Evolutionary conservation across 2,888 invertebrate species (phyloP), one percentile per base, ranked within the genome.

Genomic region (Scaptomyza parva): DNA sequence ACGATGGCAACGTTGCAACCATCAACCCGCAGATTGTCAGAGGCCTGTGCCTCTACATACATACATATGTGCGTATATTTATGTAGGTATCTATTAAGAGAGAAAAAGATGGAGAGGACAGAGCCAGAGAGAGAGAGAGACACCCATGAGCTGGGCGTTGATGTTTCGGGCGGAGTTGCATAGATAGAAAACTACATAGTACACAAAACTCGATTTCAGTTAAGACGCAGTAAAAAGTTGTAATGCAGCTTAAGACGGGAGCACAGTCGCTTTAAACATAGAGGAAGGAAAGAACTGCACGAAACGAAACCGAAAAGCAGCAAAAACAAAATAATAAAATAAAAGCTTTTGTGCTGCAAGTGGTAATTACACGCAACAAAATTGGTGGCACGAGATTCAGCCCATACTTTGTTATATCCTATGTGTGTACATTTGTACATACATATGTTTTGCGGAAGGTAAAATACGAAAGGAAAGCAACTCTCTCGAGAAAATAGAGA

Each of bases 151-250:
- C 78, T 78, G 76, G 84, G 86, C 80, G 76, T 83, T 88, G 88
- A 85, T 87, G 87, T 71, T 78, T 83, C 86, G 80, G 81, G 78
- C 71, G 86, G 86, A 88, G 88, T 87, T 85, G 83, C 73, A 71
- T 77, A 86, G 71, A 87, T 85, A 76, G 79, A 85, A 85, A 87
- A 85, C 77, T 73, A 70, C 67, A 82, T 60, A 58, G 70, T 62
- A 60, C 57, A 86, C 67, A 76, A 88, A 87, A 88, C 86, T 86
- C 85, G 88, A 88, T 88, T 86, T 88, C 88, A 88, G 88, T 88
- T 86, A 86, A 86, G 86, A 86, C 86, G 86, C 88, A 86, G 87
- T 86, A 87, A 86, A 86, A 86, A 86, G 87, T 85, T 76, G 86
- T 86, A 88, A 88, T 88, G 88, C 85, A 85, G 85, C 88, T 86